Conservation (phyloP, 2,888 invertebrate genomes). For the Mesoligia furuncula region DNA sequence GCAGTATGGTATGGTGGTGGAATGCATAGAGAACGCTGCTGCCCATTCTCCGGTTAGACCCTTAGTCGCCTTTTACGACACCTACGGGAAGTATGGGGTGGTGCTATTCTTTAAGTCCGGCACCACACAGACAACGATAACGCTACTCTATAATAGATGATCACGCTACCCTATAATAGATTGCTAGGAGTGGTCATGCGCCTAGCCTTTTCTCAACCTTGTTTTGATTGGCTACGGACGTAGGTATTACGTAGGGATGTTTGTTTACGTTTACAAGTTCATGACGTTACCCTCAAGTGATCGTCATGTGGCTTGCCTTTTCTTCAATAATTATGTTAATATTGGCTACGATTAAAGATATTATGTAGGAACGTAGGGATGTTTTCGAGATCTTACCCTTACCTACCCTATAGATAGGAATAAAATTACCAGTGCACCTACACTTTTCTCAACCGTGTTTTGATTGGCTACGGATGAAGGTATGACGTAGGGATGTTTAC, state of each 20-base stretch:
- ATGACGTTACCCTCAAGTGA: background rate
- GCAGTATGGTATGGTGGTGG: no score
- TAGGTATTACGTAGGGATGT: slow-evolving; percentile 1
- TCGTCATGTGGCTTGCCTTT: background rate
- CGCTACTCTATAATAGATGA: no score
- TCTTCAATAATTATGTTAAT: background rate
- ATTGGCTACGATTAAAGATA: background rate
- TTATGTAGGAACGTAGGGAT: background rate
- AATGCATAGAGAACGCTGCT: no score
- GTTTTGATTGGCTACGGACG: slow-evolving; percentile 3
- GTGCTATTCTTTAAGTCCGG: no score
- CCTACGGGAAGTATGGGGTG: no score
- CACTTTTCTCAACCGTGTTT: background rate
- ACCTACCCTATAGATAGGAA: no score
- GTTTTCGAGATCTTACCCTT: background rate
- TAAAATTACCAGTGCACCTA: background rate
- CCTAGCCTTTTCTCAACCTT: no score
- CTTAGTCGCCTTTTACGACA: no score
- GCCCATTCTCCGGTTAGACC: no score
- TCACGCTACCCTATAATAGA: background rate
- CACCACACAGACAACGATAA: no score
- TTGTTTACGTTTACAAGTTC: slow-evolving; percentile 3
- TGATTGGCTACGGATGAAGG: background rate
- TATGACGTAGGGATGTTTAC: background rate
- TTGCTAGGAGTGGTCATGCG: background rate